A percentile compares a stretch with the other conserved stretches of the same genome.
phyloP scores from a whole-genome alignment of 2,113 vertebrate species.

The Indri indri region DNA sequence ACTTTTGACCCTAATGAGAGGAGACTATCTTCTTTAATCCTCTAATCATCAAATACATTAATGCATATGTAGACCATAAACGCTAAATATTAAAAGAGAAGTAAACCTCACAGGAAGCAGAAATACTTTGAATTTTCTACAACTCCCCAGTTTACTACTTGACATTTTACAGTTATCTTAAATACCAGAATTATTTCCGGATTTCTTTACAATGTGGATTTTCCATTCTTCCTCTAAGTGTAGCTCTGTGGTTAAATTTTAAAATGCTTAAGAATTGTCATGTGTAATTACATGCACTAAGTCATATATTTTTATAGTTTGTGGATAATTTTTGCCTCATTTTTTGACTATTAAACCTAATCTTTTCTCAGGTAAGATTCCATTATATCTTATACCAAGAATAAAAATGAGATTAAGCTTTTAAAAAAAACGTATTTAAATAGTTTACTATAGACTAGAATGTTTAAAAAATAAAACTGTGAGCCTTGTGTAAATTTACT shows the following conservation, averaged over 20 bases:
- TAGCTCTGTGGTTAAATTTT: constrained; percentile 13
- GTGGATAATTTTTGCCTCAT: neutral
- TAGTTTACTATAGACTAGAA: neutral
- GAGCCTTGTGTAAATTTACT: neutral
- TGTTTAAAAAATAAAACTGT: neutral
- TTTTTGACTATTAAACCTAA: neutral
- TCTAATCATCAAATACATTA: neutral
- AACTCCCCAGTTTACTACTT: neutral
- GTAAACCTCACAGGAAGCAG: neutral
- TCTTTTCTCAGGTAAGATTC: constrained; percentile 25
- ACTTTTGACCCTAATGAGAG: neutral
- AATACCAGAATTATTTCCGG: neutral
- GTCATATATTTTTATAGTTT: neutral
- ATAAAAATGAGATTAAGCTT: constrained; percentile 17
- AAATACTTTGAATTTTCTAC: constrained; percentile 15
- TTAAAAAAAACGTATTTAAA: constrained; percentile 18
- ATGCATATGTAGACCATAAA: neutral
- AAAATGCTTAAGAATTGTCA: neutral
- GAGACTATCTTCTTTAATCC: neutral
- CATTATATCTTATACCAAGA: neutral
- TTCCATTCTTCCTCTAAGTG: neutral
- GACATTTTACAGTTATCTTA: neutral
- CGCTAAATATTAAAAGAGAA: neutral
- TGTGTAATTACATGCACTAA: neutral
- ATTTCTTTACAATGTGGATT: neutral